Evolutionary conservation across 2,113 vertebrate species (phyloP), one percentile per base, ranked within the genome.

Genomic region (Seriola dumerili): DNA sequence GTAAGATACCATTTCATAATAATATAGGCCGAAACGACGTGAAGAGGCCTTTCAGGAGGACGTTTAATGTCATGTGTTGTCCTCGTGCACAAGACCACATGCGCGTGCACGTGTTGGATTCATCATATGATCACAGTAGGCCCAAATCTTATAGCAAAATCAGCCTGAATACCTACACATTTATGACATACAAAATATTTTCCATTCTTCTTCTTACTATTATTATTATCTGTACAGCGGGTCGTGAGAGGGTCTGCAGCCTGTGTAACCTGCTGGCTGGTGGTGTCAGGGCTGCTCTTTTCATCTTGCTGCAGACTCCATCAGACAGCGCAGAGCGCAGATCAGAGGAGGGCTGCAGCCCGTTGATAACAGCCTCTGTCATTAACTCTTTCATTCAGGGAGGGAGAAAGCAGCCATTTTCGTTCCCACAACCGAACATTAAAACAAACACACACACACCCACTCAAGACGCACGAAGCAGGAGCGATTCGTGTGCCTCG

Each of bases 311-410:
- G 80, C 78, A 40, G 83, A 85, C 89, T 92, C 90, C 90, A 84
- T 91, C 84, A 91, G 85, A 88, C 90, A 81, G 90, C 78, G 70
- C 58, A 38, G 58, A 85, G 81, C 75, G 78, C 87, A 42, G 86
- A 92, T 92, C 90, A 92, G 76, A 91, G 84, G 59, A 92, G 91
- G 94, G 90, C 94, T 96, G 95, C 88, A 84, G 77, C 81, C 70
- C 40, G 79, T 88, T 92, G 95, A 95, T 95, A 96, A 95, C 90
- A 89, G 84, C 80, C 83, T 78, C 72, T 67, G 80, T 83, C 88
- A 91, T 94, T 95, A 94, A 95, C 90, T 92, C 93, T 81, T 92
- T 89, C 89, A 85, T 63, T 86, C 88, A 70, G 86, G 67, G 42
- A 62, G 8, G 17, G 65, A 70, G 48, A 48, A 61, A 50, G 85